phyloP scores from a whole-genome alignment of 2,113 vertebrate genomes.

The Carassius carassius region DNA sequence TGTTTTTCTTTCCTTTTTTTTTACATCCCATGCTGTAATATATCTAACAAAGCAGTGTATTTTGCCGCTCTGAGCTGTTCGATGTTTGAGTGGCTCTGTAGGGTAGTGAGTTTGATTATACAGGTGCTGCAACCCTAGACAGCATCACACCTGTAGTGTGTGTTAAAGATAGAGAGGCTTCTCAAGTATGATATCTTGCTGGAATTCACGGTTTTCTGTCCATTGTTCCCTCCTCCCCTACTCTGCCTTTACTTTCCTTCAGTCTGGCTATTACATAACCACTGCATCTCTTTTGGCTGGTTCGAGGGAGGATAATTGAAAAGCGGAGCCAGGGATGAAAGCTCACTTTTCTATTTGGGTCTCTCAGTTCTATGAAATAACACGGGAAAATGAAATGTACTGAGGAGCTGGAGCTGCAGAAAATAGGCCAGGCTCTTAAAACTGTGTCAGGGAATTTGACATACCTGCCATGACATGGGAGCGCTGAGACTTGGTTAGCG shows the following conservation, averaged over 20 bases:
- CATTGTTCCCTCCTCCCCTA: slow-evolving; percentile 37
- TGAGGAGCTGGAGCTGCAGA: slow-evolving; percentile 22
- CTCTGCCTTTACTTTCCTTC: slow-evolving; percentile 44
- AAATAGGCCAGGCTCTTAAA: slow-evolving; percentile 45
- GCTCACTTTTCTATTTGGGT: slow-evolving; percentile 39
- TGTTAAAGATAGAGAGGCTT: slow-evolving; percentile 6
- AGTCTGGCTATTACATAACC: slow-evolving; percentile 53
- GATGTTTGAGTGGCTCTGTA: neutral
- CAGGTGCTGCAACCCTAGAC: neutral
- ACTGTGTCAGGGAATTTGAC: neutral
- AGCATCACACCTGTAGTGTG: slow-evolving; percentile 29
- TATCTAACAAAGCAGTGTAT: neutral
- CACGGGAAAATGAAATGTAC: slow-evolving; percentile 36
- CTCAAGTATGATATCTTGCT: slow-evolving; percentile 7
- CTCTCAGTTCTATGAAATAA: slow-evolving; percentile 43
- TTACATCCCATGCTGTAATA: neutral
- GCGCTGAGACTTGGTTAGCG: neutral
- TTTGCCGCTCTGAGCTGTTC: neutral
- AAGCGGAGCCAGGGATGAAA: slow-evolving; percentile 40
- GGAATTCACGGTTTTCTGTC: slow-evolving; percentile 18
- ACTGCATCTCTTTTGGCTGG: slow-evolving; percentile 36
- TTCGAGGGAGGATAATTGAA: slow-evolving; percentile 53
- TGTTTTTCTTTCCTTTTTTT: too few relatives aligned
- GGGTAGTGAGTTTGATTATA: neutral
- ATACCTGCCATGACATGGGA: neutral